These are phyloP conservation scores for Dysdera silvatica DNA, from an alignment of 1,140 invertebrate genomes.

Conservation along the genomic window DNA sequence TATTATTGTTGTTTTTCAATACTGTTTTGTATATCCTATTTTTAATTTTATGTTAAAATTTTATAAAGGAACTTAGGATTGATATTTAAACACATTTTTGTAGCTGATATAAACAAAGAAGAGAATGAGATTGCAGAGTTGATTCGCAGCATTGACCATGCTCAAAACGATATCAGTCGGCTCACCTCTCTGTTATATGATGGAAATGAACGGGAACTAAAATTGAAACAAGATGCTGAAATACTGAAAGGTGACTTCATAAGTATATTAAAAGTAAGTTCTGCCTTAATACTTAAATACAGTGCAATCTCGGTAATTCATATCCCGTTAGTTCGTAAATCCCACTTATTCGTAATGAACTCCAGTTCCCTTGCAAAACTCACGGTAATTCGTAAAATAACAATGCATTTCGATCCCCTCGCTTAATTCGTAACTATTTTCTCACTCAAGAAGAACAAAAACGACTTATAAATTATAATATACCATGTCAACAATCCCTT, in stretches of 20 bases:
- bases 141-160: background rate
- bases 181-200: conserved; percentile 6
- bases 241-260: conserved; percentile 11
- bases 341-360: too few relatives aligned
- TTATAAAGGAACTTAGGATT: background rate
- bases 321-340: too few relatives aligned
- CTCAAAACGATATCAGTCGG: conserved; percentile 2
- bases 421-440: too few relatives aligned
- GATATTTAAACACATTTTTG: too few relatives aligned
- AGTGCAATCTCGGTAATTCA: too few relatives aligned
- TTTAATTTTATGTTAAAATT: background rate
- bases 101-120: conserved; percentile 23
- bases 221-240: background rate
- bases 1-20: background rate
- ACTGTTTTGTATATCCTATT: background rate
- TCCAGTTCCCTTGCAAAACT: too few relatives aligned
- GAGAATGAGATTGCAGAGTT: conserved; percentile 23
- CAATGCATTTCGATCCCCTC: too few relatives aligned
- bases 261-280: conserved; percentile 13
- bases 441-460: too few relatives aligned
- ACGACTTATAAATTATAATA: too few relatives aligned
- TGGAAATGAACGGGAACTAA: conserved; percentile 8
- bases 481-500: too few relatives aligned
- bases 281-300: too few relatives aligned
- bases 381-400: too few relatives aligned